Evolutionary conservation across 2,113 vertebrate genomes (phyloP).

Genomic region (Opisthocomus hoazin): DNA sequence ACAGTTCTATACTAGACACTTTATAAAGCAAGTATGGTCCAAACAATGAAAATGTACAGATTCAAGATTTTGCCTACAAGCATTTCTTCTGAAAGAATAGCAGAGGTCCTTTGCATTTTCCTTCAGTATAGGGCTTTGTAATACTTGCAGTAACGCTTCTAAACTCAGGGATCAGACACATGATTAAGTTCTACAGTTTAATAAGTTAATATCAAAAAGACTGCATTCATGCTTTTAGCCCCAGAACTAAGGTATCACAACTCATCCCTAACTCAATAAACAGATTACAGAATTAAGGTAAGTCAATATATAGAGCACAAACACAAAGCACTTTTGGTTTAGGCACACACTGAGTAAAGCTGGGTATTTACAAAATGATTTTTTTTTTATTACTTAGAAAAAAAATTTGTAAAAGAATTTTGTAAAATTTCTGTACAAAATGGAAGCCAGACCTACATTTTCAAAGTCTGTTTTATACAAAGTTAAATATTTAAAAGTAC

Average conservation of each 20-base stretch:
- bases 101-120: not conserved
- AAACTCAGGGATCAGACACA: not conserved
- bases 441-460: not conserved
- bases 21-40: not conserved
- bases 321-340: not conserved
- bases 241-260: not conserved
- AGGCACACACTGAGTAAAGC: not conserved
- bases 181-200: not conserved
- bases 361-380: not conserved
- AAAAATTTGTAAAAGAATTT: too few relatives aligned
- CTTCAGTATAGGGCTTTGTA: not conserved
- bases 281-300: not conserved
- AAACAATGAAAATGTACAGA: not conserved
- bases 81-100: not conserved
- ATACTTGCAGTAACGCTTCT: not conserved
- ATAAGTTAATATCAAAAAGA: not conserved
- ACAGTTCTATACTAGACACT: not conserved
- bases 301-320: not conserved
- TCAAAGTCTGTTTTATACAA: not conserved
- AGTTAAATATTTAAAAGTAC: not conserved
- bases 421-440: not conserved
- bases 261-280: not conserved
- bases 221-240: not conserved
- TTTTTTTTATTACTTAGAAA: too few relatives aligned
- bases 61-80: not conserved